A percentile compares a stretch with the other conserved stretches of the same genome.
Conservation (phyloP, 2,113 vertebrate species). For the Raphicerus campestris region DNA sequence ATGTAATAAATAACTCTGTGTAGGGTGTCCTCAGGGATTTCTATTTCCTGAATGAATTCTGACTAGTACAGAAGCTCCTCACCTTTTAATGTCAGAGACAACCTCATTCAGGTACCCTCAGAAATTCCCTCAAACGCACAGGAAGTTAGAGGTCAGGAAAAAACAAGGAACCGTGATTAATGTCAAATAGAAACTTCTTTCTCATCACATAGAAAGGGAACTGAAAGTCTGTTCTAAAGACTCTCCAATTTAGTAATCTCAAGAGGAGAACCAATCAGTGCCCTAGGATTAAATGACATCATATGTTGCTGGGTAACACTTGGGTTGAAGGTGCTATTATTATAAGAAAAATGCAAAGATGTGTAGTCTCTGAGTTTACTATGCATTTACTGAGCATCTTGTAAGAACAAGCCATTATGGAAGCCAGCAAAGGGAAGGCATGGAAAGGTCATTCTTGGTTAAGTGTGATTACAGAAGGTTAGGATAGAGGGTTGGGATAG, state of each 20-base stretch:
- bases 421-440: not conserved
- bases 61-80: not conserved
- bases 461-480: not conserved
- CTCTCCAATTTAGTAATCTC: not conserved
- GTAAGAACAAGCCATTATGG: not conserved
- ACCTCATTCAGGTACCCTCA: not conserved
- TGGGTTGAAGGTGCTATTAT: not conserved
- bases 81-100: not conserved
- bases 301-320: conserved; percentile 9
- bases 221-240: conserved; percentile 37
- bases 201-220: conserved; percentile 29
- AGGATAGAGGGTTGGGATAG: not conserved
- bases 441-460: not conserved
- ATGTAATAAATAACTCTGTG: not conserved
- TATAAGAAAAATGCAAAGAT: not conserved
- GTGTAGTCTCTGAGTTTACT: not conserved
- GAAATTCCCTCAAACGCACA: conserved; percentile 24
- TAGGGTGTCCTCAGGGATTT: not conserved
- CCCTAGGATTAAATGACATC: not conserved
- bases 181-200: not conserved
- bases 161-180: not conserved
- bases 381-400: not conserved
- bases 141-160: conserved; percentile 4
- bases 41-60: not conserved
- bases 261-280: conserved; percentile 12